Evolutionary conservation across 2,113 vertebrate genomes (phyloP), one percentile per base, ranked within the genome.

Genomic region (Nothobranchius furzeri): DNA sequence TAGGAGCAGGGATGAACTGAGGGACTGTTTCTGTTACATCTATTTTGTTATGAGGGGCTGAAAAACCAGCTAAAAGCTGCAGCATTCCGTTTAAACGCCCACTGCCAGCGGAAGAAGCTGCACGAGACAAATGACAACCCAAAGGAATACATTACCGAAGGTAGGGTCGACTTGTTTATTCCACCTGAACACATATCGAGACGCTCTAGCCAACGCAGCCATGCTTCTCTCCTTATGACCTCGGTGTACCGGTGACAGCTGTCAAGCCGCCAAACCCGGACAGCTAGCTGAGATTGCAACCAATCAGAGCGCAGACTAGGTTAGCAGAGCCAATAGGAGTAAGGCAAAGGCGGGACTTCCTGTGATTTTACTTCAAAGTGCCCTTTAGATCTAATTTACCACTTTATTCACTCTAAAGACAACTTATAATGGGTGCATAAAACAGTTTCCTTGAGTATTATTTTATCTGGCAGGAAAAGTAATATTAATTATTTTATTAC

Each of bases 131-230:
- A 24, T 1, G n/a, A 43, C 51, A 40, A 61, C 37, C 67, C 35
- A 6, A 46, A 40, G 15, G 12, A 46, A 81, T 86, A 90, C 86
- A 14, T 94, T 93, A 94, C 93, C 93, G 13, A 82, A 65, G 12
- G 78, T 57, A 58, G 78, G 60, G 79, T 62, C 62, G 86, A 84
- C 91, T 91, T 89, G 82, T 46, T 89, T 91, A 40, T 61, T 87
- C 79, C 90, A 91, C 75, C 83, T 78, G 70, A 81, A 77, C 64
- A 89, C 43, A 79, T 78, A 79, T 66, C 83, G 73, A 76, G 90
- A 91, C 57, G 83, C 85, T 85, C 91, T 91, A 48, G 93, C 87
- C 68, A 94, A 59, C 56, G 91, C 92, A 68, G 93, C 93, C 93
- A 94, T 92, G 80, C 85, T 90, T 79, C n/a, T 80, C 42, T 79